phyloP scores from a whole-genome alignment of 2,888 invertebrate species.

The Gerris lacustris region DNA sequence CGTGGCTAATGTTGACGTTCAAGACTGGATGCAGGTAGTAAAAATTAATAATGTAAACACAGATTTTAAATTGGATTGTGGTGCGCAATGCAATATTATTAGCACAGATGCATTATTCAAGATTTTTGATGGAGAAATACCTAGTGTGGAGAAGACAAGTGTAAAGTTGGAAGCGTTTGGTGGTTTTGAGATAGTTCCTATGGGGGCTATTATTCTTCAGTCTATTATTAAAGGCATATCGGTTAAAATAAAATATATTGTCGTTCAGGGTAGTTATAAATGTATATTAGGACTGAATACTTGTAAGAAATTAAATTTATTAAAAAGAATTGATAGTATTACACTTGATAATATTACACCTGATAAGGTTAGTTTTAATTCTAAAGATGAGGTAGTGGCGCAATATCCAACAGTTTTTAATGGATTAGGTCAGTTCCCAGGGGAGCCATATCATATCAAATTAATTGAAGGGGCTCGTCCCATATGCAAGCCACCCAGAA shows the following conservation, averaged over 20 bases:
- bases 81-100: slow-evolving; percentile 18
- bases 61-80: slow-evolving; percentile 17
- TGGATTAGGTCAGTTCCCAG: slow-evolving; percentile 10
- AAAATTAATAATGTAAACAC: slow-evolving; percentile 9
- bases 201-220: not conserved
- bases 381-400: not conserved
- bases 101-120: slow-evolving; percentile 12
- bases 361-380: not conserved
- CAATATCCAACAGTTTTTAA: not conserved
- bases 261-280: slow-evolving; percentile 10
- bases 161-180: slow-evolving; percentile 10
- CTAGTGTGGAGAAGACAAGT: not conserved
- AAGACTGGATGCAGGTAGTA: slow-evolving; percentile 14
- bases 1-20: not conserved
- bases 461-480: slow-evolving; percentile 25
- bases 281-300: slow-evolving; percentile 10
- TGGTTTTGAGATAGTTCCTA: not conserved
- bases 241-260: slow-evolving; percentile 4
- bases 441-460: slow-evolving; percentile 26
- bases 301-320: slow-evolving; percentile 8
- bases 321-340: not conserved
- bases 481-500: slow-evolving; percentile 19
- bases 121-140: slow-evolving; percentile 4
- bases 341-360: not conserved
- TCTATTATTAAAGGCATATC: not conserved